Percentiles rank a stretch among this genome's conserved stretches.
Evolutionary conservation across 2,113 vertebrate species (phyloP).

Genomic region (Oryzias javanicus): DNA sequence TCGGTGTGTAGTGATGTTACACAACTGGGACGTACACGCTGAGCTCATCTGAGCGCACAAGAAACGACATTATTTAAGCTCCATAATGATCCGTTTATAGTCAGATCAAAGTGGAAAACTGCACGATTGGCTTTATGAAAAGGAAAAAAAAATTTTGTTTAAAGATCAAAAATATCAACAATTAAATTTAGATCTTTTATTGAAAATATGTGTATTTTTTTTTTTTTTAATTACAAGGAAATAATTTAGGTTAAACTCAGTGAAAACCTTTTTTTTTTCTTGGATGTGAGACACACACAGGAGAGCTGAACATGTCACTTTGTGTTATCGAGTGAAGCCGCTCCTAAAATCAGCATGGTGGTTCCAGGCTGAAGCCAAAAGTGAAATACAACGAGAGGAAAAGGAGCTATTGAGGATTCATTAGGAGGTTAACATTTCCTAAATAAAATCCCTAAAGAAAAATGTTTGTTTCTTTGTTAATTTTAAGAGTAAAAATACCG

Average conservation of each 20-base stretch:
- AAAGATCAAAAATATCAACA: no score
- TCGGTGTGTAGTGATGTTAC: conserved; percentile 1
- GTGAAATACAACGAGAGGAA: conserved; percentile 21
- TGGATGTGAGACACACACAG: no score
- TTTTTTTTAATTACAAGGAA: no score
- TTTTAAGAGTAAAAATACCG: no score
- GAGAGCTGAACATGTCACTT: conserved; percentile 53
- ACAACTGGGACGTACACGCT: conserved; percentile 11
- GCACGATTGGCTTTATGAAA: no score
- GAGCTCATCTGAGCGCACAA: conserved; percentile 4
- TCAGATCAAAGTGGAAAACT: neutral
- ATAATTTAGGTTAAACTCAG: no score
- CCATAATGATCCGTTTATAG: conserved; percentile 4
- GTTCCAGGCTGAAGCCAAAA: conserved; percentile 36
- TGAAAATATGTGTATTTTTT: no score
- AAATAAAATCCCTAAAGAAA: neutral
- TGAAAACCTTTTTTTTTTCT: neutral
- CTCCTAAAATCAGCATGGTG: conserved; percentile 27
- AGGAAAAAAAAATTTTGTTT: no score
- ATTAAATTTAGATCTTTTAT: no score
- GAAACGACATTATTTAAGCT: conserved; percentile 12
- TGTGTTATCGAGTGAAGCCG: conserved; percentile 42
- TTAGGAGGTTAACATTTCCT: neutral
- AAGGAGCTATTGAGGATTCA: neutral
- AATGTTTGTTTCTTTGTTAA: neutral